Base-by-base conservation (phyloP, 1,140 invertebrate genomes). In the Pseudomyrmex sp. region DNA sequence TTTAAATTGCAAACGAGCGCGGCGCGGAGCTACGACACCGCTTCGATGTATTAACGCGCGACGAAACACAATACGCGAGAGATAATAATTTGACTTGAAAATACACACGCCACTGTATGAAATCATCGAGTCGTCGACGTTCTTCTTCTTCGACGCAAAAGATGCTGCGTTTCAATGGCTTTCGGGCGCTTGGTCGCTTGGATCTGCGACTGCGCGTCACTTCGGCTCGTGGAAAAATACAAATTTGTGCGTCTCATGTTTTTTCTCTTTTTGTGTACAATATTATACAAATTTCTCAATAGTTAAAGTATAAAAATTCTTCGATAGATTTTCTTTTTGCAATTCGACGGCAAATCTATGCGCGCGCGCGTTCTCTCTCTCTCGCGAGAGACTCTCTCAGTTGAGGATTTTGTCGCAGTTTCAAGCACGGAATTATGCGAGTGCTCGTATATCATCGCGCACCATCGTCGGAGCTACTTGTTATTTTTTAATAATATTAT, bases 181-280 rank as follows among this genome's bases (percentile, higher is more conserved):
- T 76, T 84, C 83, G 83, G 83, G 83, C 80, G 58, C 66, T 62
- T 23, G 44, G 63, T 77, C 68, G 48, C 66, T 69, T 77, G 83
- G 76, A 66, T 54, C 76, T 70, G 83, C 83, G 83, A 84, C 50
- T 23, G 70, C 70, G 26, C 5, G 15, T 18, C 18, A 46, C 59
- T 26, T 26, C 20, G 26, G 13, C 10, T 62, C 12, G 74, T 23
- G 35, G 35, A 7, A 35, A 35, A 35, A 35, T 0, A 35, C 0
- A 35, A 35, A 35, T 35, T 35, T 35, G 35, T 7, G 35, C 35
- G 35, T 35, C 26, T 5, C 26, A 35, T 35, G 0, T 35, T 7
- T 35, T 7, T 35, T 35, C 5, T 35, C 35, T 35, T 35, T 35
- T 35, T 35, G 2, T 35, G 0, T 35, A 5, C 35, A 35, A 35